Evolutionary conservation across 2,888 invertebrate genomes (phyloP).

Genomic region (Apamea anceps): DNA sequence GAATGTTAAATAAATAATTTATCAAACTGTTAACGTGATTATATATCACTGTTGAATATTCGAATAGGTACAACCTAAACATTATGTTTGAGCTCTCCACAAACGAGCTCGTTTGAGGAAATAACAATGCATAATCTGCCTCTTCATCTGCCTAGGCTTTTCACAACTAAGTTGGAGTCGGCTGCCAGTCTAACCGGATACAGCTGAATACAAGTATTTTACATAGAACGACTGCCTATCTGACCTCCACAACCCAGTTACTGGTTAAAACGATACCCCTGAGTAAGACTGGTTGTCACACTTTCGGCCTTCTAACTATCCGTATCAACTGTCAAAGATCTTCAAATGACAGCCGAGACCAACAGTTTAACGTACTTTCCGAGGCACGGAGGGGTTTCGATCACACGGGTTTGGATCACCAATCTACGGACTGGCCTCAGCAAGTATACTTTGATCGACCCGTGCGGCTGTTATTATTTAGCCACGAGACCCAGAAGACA

Average conservation of each 20-base stretch:
- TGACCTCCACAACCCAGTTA: background rate
- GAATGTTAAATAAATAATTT: constrained; percentile 18
- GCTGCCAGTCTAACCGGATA: background rate
- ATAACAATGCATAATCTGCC: background rate
- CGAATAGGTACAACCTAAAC: background rate
- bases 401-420: too few relatives aligned
- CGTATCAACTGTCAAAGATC: background rate
- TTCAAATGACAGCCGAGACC: background rate
- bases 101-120: background rate
- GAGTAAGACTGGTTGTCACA: background rate
- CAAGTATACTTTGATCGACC: background rate
- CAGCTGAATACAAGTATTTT: background rate
- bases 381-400: background rate
- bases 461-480: background rate
- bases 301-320: background rate
- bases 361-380: background rate
- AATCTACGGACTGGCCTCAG: background rate
- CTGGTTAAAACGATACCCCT: background rate
- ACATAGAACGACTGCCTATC: background rate
- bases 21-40: constrained; percentile 20
- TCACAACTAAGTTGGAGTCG: background rate
- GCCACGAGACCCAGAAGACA: background rate
- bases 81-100: background rate
- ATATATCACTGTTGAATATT: constrained; percentile 21
- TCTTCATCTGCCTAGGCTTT: background rate